Conservation (phyloP, 2,113 vertebrate species). For the Mionectes macconnelli region DNA sequence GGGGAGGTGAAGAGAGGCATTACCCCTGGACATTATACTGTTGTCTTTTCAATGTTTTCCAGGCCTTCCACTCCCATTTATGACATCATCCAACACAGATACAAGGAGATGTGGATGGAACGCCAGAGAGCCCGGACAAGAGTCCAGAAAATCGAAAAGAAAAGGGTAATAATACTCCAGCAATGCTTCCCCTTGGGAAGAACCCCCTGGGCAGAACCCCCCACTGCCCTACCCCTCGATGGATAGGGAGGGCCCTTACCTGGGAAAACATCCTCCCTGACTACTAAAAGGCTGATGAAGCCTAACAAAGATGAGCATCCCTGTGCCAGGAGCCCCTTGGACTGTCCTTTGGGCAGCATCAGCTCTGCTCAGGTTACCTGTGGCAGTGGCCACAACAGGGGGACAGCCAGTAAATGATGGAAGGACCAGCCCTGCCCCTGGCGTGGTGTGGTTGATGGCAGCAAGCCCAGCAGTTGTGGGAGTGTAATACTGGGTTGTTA, state of each 20-base stretch:
- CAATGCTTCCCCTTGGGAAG: neutral
- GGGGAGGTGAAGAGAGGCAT: neutral
- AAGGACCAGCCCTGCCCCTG: neutral
- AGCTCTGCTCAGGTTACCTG: neutral
- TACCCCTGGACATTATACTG: neutral
- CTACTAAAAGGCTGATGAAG: neutral
- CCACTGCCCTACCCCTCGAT: fast-evolving
- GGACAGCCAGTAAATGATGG: neutral
- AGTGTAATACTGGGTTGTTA: neutral
- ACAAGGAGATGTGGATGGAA: slow-evolving; percentile 81
- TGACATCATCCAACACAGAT: slow-evolving; percentile 83
- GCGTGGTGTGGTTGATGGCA: neutral
- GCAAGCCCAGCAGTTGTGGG: neutral
- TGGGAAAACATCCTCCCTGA: neutral
- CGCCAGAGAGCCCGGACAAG: slow-evolving; percentile 72
- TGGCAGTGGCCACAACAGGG: neutral
- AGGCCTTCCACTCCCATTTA: slow-evolving; percentile 82
- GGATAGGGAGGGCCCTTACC: neutral
- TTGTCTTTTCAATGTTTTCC: neutral
- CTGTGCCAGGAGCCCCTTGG: neutral
- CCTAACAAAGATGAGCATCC: neutral
- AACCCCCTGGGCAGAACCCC: neutral
- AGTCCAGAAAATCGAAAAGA: slow-evolving; percentile 34
- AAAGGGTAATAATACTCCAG: slow-evolving; percentile 65
- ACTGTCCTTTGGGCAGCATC: neutral